These are phyloP conservation scores for Chaunax sp. DNA, from an alignment of 2,797 vertebrate genomes.

Conservation along the genomic window DNA sequence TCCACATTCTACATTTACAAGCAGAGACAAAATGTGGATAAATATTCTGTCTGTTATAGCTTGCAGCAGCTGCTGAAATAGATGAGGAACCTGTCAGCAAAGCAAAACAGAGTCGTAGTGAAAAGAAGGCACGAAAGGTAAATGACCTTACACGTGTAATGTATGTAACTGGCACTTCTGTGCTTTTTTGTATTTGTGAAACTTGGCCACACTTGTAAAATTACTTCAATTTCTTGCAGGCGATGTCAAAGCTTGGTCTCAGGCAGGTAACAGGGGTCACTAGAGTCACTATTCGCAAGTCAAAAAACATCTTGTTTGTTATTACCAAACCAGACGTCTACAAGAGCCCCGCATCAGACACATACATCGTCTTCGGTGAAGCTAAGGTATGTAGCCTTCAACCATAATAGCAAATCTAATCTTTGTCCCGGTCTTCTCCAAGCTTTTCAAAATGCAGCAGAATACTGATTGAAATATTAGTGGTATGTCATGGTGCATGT, in stretches of 20 bases:
- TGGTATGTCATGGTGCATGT: not conserved
- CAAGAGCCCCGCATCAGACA: conserved; percentile 98
- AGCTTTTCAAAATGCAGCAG: not conserved
- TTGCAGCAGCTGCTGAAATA: conserved; percentile 96
- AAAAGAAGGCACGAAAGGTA: conserved; percentile 99
- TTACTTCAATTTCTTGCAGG: conserved; percentile 76
- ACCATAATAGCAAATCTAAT: not conserved
- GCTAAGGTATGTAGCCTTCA: conserved; percentile 86
- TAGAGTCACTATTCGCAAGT: conserved; percentile 98
- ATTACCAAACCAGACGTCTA: conserved; percentile 99
- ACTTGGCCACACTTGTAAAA: conserved; percentile 2
- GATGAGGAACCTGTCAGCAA: conserved; percentile 99
- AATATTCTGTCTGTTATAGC: conserved; percentile 74
- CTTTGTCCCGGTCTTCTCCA: not conserved
- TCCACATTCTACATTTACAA: not conserved
- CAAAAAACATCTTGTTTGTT: conserved; percentile 98
- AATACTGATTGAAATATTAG: not conserved
- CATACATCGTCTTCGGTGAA: conserved; percentile 98
- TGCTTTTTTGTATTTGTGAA: not conserved
- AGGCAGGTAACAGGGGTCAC: conserved; percentile 98
- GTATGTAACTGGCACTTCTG: not conserved
- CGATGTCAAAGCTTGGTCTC: conserved; percentile 98
- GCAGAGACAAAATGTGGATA: not conserved
- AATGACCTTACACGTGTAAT: not conserved
- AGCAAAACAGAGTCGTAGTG: conserved; percentile 99